A percentile compares a stretch with the other conserved stretches of the same genome.
Evolutionary conservation across 2,888 invertebrate species (phyloP).

Genomic region (Brachypterus glaber): DNA sequence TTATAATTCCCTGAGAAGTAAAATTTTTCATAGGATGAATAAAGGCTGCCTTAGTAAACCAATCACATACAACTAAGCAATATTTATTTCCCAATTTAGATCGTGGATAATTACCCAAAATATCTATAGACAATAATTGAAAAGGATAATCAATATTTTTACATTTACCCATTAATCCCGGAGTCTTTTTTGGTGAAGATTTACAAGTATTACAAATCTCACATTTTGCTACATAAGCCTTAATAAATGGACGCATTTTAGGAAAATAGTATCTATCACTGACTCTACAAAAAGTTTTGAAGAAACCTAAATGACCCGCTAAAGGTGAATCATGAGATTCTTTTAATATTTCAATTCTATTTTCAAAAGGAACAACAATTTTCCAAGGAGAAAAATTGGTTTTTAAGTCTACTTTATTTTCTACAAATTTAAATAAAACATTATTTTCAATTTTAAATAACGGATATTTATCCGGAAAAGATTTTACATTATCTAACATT

Average conservation of each 20-base stretch:
- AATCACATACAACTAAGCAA: constrained; percentile 2
- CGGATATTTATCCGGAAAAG: constrained; percentile 11
- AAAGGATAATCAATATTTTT: too few relatives aligned
- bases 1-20: too few relatives aligned
- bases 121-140: constrained; percentile 4
- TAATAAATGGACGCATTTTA: constrained; percentile 16
- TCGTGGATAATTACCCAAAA: not conserved
- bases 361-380: too few relatives aligned
- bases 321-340: too few relatives aligned
- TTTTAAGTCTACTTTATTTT: not conserved
- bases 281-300: constrained; percentile 17
- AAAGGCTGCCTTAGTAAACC: constrained; percentile 7
- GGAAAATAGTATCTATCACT: constrained; percentile 21
- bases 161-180: too few relatives aligned
- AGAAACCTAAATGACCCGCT: constrained; percentile 21
- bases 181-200: too few relatives aligned
- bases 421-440: constrained; percentile 10
- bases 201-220: too few relatives aligned
- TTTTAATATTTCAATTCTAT: too few relatives aligned
- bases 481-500: constrained; percentile 8
- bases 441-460: constrained; percentile 9
- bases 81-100: constrained; percentile 2
- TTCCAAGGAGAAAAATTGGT: too few relatives aligned
- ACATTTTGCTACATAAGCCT: constrained; percentile 14
- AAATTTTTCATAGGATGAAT: too few relatives aligned